A percentile compares a stretch with the other conserved stretches of the same genome.
Evolutionary conservation across 2,888 invertebrate species (phyloP).

Genomic region (Sesia bembeciformis): DNA sequence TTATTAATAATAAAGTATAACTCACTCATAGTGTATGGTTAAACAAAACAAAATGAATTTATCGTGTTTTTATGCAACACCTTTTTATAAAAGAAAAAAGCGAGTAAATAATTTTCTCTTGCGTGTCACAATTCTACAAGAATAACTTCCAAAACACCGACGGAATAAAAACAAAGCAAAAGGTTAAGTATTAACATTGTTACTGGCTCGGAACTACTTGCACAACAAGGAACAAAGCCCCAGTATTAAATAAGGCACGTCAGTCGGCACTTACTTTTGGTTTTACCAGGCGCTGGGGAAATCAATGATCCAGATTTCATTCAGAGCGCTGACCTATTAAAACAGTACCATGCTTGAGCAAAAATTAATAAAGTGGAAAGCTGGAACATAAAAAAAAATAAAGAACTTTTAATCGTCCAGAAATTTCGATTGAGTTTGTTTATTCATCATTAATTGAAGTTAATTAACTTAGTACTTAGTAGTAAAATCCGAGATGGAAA

Average conservation of each 20-base stretch:
- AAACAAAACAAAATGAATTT: no score
- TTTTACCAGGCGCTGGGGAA: constrained; percentile 61
- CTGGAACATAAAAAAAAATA: background rate
- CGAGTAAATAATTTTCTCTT: no score
- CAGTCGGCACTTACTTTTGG: constrained; percentile 9
- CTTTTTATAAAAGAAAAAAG: no score
- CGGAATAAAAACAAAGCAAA: no score
- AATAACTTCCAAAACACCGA: no score
- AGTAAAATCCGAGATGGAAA: background rate
- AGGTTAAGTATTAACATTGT: background rate
- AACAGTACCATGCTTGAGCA: constrained; percentile 29
- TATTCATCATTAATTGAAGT: background rate
- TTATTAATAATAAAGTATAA: no score
- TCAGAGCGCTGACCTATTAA: constrained; percentile 34
- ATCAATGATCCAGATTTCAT: constrained; percentile 46
- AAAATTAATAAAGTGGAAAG: constrained; percentile 32
- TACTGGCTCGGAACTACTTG: constrained; percentile 2
- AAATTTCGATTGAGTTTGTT: background rate
- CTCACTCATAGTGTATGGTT: no score
- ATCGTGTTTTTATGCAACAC: no score
- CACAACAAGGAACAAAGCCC: constrained; percentile 13
- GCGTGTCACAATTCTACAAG: no score
- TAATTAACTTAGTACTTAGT: background rate
- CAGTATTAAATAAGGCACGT: constrained; percentile 41
- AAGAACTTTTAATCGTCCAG: background rate